Evolutionary conservation across 53 echinoderm and acorn worm genomes (phyloP), one percentile per base, ranked within the genome.

Genomic region (Echinometra lucunter): DNA sequence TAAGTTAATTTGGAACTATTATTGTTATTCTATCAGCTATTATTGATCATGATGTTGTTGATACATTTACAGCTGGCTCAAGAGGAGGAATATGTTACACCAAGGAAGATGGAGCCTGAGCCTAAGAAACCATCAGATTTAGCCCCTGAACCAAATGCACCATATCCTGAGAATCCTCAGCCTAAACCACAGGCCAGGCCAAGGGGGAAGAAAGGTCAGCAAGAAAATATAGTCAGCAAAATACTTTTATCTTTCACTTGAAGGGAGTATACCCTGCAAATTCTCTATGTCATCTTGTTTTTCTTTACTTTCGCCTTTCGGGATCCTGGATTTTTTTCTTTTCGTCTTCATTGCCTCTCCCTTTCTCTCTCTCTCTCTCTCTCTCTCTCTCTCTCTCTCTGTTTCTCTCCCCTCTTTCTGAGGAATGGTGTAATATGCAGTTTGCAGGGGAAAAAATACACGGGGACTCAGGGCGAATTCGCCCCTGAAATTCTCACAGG

Each of bases 181-280:
- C 94, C 89, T 45, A 96, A 96, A 74, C 67, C 92, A 60, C 95
- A 96, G 66, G 94, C 96, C 88, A 96, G 94, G 92, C 37, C 93
- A 57, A 92, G 96, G 74, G 82, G 82, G 23, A 96, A 96, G 78
- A 96, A 96, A 96, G 96, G 96, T 96, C 38, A 40, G 78, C 12
- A 38, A 40, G 95, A 44, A 4, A 34, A 44, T 83, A 45, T n/a
- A 25, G 18, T 44, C 40, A 44, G 15, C 47, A 45, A 27, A 42
- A n/a, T 80, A 4, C 12, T 12, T 15, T 37, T 78, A 21, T 60
- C 23, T 60, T 60, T 60, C 53, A 11, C 53, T 53, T 53, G 8
- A 11, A 4, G 2, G 63, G 63, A 25, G 1, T 25, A 63, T 30
- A 63, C 9, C 15, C 4, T 69, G 30, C 18, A 28, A 25, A 25